Evolutionary conservation across 2,113 vertebrate species (phyloP).

Genomic region (Pollachius pollachius): DNA sequence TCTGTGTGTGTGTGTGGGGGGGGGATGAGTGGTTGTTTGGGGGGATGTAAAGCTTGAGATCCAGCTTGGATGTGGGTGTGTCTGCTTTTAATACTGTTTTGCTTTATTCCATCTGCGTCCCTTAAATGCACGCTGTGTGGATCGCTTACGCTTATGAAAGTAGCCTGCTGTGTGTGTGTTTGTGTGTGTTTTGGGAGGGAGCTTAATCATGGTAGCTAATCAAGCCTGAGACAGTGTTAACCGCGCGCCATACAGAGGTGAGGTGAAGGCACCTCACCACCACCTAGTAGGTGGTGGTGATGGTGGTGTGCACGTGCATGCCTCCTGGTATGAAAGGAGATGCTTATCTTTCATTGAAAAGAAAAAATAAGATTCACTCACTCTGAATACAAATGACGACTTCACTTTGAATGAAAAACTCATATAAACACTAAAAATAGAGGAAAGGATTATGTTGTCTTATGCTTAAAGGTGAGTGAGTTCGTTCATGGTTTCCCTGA

Average conservation of each 20-base stretch:
- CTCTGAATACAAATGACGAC: too few relatives aligned
- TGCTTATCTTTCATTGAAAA: too few relatives aligned
- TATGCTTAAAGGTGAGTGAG: too few relatives aligned
- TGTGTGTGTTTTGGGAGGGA: slow-evolving; percentile 25
- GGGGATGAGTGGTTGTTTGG: slow-evolving; percentile 26
- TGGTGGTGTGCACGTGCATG: too few relatives aligned
- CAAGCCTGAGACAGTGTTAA: slow-evolving; percentile 60
- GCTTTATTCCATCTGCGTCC: slow-evolving; percentile 47
- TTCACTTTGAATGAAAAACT: too few relatives aligned
- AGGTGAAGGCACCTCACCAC: slow-evolving; percentile 31
- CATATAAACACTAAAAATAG: too few relatives aligned
- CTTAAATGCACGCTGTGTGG: slow-evolving; percentile 53
- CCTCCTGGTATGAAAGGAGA: too few relatives aligned
- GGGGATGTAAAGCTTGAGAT: too few relatives aligned
- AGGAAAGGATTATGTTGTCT: too few relatives aligned
- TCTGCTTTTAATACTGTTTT: slow-evolving; percentile 48
- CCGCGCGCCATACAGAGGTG: slow-evolving; percentile 54
- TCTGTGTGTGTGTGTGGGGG: too few relatives aligned
- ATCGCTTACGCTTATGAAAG: slow-evolving; percentile 47
- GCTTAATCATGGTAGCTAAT: slow-evolving; percentile 65
- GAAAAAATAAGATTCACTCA: too few relatives aligned
- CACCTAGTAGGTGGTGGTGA: not conserved
- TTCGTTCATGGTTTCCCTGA: too few relatives aligned
- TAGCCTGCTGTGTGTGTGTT: slow-evolving; percentile 39
- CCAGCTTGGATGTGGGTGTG: slow-evolving; percentile 43